Conservation (phyloP, 2,797 vertebrate species). For the Mastacembelus armatus region DNA sequence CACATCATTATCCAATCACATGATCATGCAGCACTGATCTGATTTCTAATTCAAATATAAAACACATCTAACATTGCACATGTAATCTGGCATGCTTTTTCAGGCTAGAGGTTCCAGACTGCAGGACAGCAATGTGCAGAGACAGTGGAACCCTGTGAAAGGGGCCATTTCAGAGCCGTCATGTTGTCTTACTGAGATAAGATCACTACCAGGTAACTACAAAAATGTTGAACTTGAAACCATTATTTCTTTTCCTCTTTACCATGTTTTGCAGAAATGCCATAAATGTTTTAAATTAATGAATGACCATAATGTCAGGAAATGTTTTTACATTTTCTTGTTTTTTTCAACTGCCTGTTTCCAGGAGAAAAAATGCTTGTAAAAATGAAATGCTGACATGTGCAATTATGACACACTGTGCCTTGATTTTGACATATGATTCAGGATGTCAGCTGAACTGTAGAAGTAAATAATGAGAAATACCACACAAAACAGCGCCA, state of each 20-base stretch:
- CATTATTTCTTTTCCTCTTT: neutral
- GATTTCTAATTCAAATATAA: neutral
- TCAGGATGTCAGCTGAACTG: neutral
- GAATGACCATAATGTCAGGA: too few species aligned
- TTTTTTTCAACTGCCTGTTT: too few species aligned
- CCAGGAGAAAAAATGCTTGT: neutral
- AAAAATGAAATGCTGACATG: neutral
- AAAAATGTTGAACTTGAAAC: conserved; percentile 3
- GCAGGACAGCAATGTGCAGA: conserved; percentile 1
- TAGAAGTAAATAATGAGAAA: neutral
- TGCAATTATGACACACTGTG: neutral
- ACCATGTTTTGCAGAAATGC: neutral
- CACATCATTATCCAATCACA: neutral
- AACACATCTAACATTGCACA: neutral
- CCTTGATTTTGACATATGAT: neutral
- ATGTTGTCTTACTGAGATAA: neutral
- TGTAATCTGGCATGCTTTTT: neutral
- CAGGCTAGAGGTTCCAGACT: conserved; percentile 12
- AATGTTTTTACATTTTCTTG: too few species aligned
- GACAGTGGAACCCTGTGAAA: conserved; percentile 18
- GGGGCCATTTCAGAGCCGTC: conserved; percentile 33
- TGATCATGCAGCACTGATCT: neutral
- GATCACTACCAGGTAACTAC: conserved; percentile 26
- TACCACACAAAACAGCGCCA: neutral
- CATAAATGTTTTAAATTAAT: too few species aligned